Evolutionary conservation across 2,113 vertebrate species (phyloP), one percentile per base, ranked within the genome.

Genomic region (Melanerpes aurifrons): DNA sequence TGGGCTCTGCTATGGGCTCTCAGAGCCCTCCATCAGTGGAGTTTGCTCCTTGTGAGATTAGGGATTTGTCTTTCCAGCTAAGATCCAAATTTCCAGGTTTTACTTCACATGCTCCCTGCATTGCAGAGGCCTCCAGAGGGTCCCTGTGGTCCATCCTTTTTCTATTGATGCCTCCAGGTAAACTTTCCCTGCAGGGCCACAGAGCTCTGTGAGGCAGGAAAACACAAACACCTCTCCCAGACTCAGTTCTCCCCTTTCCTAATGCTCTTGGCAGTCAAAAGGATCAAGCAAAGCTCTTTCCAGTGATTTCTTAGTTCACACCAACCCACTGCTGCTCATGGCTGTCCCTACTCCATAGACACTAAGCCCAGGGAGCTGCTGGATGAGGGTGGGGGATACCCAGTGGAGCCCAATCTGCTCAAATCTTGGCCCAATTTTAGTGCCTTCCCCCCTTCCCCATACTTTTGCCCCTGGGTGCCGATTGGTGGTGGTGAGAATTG

Each of bases 221-320:
- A 80, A 21, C 31, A 7, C 45, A 3, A 0, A 1, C 2, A 0
- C 26, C 53, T 0, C 56, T 35, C 48, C 31, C 67, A 5, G 91
- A 19, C 6, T 8, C 62, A 3, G 1, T 5, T 22, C 80, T 31
- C 16, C 0, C 1, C 5, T 4, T 59, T 3, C 29, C 29, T 50
- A 12, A 3, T 1, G 22, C 89, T 69, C 78, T 16, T 8, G 0
- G 59, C 15, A 43, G 8, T 17, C 79, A 45, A 0, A 20, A 26
- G 72, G 64, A 67, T 29, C n/a, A 1, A 5, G 12, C 0, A 8
- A 7, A 63, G 67, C 79, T 2, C 50, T 7, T 81, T 1, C 22
- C 4, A 1, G 14, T 0, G 25, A 5, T 9, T 1, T 67, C 63
- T 72, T 29, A 0, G 45, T 29, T 58, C 35, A 10, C 1, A 1